Conservation (phyloP, 2,113 vertebrate species). For the Erinaceus europaeus region DNA sequence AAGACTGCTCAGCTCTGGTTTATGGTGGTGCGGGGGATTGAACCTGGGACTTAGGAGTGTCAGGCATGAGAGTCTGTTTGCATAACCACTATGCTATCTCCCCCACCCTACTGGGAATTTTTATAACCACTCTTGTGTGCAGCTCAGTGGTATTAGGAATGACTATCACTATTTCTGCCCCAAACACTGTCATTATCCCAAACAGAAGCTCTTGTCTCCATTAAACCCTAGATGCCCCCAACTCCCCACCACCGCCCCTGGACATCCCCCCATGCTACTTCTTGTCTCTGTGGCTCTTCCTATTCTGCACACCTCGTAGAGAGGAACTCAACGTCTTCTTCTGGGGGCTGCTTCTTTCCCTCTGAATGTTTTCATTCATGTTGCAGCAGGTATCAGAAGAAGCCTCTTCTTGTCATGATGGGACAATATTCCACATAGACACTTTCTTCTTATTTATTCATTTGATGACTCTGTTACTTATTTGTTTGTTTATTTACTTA, state of each 20-base stretch:
- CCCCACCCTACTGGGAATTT: too few species aligned
- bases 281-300: background rate
- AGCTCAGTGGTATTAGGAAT: background rate
- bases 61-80: too few species aligned
- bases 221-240: background rate
- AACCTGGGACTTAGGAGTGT: too few species aligned
- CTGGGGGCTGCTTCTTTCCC: background rate
- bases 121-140: too few species aligned
- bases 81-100: too few species aligned
- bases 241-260: background rate
- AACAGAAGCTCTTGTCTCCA: background rate
- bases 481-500: too few species aligned
- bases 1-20: too few species aligned
- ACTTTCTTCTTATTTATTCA: background rate
- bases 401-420: background rate
- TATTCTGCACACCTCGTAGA: fast-evolving
- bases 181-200: background rate
- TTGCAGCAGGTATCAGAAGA: fast-evolving
- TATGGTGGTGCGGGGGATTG: too few species aligned
- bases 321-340: background rate
- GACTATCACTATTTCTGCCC: background rate
- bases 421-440: background rate
- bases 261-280: background rate
- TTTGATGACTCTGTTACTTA: background rate
- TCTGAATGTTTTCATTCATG: background rate